Evolutionary conservation across 2,888 invertebrate genomes (phyloP).

Genomic region (Euproctis similis): DNA sequence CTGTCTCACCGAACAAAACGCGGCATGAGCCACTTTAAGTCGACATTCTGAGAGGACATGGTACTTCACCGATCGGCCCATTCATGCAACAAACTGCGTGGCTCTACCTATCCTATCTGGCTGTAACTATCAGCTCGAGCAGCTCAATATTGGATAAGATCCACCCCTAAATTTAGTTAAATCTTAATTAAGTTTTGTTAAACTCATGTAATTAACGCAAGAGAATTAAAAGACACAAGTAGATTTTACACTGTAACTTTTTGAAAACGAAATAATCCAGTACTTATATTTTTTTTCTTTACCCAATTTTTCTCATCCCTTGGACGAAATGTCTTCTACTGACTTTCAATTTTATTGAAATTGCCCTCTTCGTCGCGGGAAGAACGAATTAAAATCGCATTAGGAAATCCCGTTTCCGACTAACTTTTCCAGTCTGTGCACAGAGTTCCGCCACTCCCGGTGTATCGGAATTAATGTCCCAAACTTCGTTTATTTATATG

Average conservation of each 20-base stretch:
- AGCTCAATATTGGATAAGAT: too few species aligned
- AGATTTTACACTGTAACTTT: slow-evolving; percentile 19
- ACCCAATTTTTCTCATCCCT: slow-evolving; percentile 29
- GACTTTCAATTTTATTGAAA: slow-evolving; percentile 65
- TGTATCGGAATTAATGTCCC: slow-evolving; percentile 74
- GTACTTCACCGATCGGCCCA: too few species aligned
- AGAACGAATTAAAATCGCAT: slow-evolving; percentile 75
- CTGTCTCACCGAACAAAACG: too few species aligned
- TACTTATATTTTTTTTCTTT: too few species aligned
- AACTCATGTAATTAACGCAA: slow-evolving; percentile 18
- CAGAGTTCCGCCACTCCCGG: slow-evolving; percentile 61
- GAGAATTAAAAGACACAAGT: slow-evolving; percentile 19
- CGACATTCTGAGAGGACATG: too few species aligned
- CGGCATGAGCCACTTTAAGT: too few species aligned
- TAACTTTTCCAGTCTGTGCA: slow-evolving; percentile 69
- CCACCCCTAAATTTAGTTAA: too few species aligned
- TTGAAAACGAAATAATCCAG: slow-evolving; percentile 18
- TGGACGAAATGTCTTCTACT: slow-evolving; percentile 47
- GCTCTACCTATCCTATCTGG: too few species aligned
- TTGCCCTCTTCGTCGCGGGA: slow-evolving; percentile 64
- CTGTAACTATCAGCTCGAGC: too few species aligned
- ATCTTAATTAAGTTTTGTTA: background rate
- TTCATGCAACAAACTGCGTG: too few species aligned
- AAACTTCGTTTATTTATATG: slow-evolving; percentile 73
- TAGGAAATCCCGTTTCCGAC: slow-evolving; percentile 71